A percentile compares a stretch with the other conserved stretches of the same genome.
phyloP scores from a whole-genome alignment of 2,113 vertebrate species.

The Engystomops pustulosus region DNA sequence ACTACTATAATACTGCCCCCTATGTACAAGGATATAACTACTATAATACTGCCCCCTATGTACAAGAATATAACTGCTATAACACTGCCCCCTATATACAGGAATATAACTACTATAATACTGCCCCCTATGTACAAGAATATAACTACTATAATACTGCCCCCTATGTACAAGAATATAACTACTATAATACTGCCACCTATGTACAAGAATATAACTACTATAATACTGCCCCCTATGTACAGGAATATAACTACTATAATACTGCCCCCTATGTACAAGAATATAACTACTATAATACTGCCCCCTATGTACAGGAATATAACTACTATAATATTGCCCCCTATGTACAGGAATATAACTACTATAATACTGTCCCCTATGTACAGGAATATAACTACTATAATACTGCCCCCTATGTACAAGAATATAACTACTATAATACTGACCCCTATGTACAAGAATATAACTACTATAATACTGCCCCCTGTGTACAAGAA shows the following conservation, averaged over 20 bases:
- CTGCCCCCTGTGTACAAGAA: background rate
- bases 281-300: conserved; percentile 2
- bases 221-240: too few species aligned
- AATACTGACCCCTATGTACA: background rate
- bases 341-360: background rate
- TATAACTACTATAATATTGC: conserved; percentile 12
- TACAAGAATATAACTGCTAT: too few species aligned
- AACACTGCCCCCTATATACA: too few species aligned
- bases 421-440: conserved; percentile 13
- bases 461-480: conserved; percentile 6
- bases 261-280: background rate
- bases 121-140: too few species aligned
- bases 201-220: too few species aligned
- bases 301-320: background rate
- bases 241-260: background rate
- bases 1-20: background rate
- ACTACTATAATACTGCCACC: too few species aligned
- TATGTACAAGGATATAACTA: background rate
- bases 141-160: too few species aligned
- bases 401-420: conserved; percentile 6
- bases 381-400: conserved; percentile 1
- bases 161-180: too few species aligned
- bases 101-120: too few species aligned
- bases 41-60: too few species aligned
- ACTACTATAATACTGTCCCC: conserved; percentile 4